Evolutionary conservation across 2,113 vertebrate genomes (phyloP), one percentile per base, ranked within the genome.

Genomic region (Dasyornis broadbenti): DNA sequence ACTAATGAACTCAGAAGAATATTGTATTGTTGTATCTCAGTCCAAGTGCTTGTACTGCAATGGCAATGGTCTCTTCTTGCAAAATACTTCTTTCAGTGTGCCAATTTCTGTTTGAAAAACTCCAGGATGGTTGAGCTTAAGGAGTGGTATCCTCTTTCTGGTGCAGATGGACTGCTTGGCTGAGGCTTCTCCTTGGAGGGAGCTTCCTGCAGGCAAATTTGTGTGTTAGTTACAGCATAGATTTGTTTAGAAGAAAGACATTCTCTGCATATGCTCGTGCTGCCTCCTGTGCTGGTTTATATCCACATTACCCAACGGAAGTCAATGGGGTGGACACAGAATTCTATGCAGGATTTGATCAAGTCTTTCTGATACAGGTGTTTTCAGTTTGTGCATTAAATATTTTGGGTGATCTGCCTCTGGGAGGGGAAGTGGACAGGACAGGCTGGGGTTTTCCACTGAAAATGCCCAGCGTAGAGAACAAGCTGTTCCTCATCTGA

Each of bases 21-120:
- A 90, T 93, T 92, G 95, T 95, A 83, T 96, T 97, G 95, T 96
- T 96, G 23, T 86, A 64, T 97, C 94, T 97, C 97, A 94, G 95
- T 97, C 93, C 97, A 96, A 68, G 91, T 91, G 94, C 96, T 96
- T 97, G 96, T 94, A 83, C 97, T 97, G 96, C 50, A 72, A 94
- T 95, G 88, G 96, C 97, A 97, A 83, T 97, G 96, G 89, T 97
- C 95, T 98, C 97, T 98, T 97, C 97, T 97, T 97, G 97, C 97
- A 97, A 95, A 95, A 97, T 94, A 49, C 95, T 97, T 81, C 85
- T 87, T 92, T 95, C 97, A 90, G 83, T 97, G 98, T 98, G 97
- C 96, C 96, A 96, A 91, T 98, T 97, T 97, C 91, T 98, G 63
- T 96, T 93, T 95, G 90, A 95, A 97, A 97, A 97, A 94, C 86